Conservation (phyloP, 1,140 invertebrate species). For the Diploscapter pachys region DNA sequence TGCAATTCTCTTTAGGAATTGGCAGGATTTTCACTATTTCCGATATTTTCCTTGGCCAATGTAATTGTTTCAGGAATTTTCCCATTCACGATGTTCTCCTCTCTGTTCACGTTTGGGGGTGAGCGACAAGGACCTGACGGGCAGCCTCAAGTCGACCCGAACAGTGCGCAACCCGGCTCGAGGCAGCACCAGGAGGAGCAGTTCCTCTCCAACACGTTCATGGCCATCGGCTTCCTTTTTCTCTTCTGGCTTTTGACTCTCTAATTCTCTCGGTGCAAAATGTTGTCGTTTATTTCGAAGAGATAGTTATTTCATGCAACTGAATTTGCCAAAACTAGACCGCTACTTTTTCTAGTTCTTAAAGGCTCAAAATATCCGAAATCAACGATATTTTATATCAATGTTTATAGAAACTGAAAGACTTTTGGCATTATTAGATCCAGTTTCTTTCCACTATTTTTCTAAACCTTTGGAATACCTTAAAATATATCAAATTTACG, state of each 20-base stretch:
- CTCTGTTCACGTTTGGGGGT: conserved; percentile 83
- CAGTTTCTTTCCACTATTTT: no score
- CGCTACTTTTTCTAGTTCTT: no score
- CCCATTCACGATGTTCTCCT: conserved; percentile 95
- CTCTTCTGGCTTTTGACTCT: conserved; percentile 52
- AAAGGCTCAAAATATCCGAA: no score
- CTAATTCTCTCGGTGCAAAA: conserved; percentile 5
- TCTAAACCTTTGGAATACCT: no score
- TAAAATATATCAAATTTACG: no score
- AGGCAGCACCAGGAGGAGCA: conserved; percentile 54
- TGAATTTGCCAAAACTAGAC: no score
- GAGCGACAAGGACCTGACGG: conserved; percentile 17
- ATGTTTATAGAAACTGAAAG: no score
- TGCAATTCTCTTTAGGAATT: conserved; percentile 98
- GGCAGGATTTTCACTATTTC: conserved; percentile 98
- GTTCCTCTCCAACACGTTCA: conserved; percentile 52
- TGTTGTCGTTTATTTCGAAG: neutral
- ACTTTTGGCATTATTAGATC: no score
- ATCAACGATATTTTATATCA: no score
- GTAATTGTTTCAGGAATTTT: conserved; percentile 71
- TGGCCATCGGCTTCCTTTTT: conserved; percentile 47
- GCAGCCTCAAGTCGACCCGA: conserved; percentile 50
- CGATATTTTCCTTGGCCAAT: conserved; percentile 83
- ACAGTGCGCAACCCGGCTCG: conserved; percentile 43
- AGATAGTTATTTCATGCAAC: neutral